Evolutionary conservation across 1,140 invertebrate species (phyloP).

Genomic region (Rhagoletis zephyria): DNA sequence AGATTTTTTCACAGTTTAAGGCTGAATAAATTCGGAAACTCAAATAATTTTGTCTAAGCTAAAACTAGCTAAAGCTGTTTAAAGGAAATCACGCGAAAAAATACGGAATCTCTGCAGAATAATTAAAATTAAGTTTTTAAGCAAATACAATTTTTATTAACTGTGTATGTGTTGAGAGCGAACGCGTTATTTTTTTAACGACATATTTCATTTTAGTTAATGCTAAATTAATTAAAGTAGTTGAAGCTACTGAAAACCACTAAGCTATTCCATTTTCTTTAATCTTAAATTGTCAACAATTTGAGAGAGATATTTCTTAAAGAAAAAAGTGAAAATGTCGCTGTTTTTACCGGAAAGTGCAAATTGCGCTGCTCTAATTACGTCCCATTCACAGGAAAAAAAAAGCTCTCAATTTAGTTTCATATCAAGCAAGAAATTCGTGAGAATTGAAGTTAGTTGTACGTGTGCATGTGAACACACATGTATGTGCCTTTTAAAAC

Average conservation of each 20-base stretch:
- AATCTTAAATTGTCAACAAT: too few species aligned
- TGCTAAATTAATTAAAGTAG: too few species aligned
- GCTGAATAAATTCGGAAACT: not conserved
- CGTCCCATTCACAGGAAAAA: not conserved
- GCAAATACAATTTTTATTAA: not conserved
- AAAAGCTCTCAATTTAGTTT: constrained; percentile 27
- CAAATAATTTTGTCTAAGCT: too few species aligned
- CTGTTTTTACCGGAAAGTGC: not conserved
- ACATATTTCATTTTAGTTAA: too few species aligned
- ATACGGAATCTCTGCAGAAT: too few species aligned
- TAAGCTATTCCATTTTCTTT: too few species aligned
- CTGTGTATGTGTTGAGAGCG: not conserved
- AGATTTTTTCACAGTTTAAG: not conserved
- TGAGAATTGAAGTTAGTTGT: not conserved
- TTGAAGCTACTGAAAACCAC: too few species aligned
- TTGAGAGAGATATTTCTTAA: not conserved
- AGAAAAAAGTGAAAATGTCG: not conserved
- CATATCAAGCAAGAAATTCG: not conserved
- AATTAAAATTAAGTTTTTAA: too few species aligned
- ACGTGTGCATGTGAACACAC: not conserved
- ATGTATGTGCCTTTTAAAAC: constrained; percentile 3
- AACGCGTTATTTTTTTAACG: not conserved
- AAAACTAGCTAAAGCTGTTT: too few species aligned
- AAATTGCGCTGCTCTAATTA: constrained; percentile 41
- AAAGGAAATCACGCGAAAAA: too few species aligned